Conservation (phyloP, 2,888 invertebrate species). For the Octodonta nipae region DNA sequence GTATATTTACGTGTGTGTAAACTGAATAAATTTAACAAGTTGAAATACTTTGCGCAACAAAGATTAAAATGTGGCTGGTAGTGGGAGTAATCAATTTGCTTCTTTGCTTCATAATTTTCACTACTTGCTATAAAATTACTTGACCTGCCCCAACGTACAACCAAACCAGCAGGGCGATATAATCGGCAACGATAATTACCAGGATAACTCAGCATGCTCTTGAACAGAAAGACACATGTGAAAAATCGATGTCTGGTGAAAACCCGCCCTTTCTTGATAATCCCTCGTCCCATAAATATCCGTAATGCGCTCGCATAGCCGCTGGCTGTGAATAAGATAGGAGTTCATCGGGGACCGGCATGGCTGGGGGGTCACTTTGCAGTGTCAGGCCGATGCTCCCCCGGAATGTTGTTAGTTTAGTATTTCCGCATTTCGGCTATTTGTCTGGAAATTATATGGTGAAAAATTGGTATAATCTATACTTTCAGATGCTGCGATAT, state of each 20-base stretch:
- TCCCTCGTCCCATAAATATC: conserved; percentile 34
- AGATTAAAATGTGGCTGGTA: too few relatives aligned
- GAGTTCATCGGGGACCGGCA: conserved; percentile 13
- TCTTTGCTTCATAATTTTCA: too few relatives aligned
- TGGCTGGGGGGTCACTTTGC: conserved; percentile 13
- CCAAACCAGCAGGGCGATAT: too few relatives aligned
- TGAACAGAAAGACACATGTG: conserved; percentile 28
- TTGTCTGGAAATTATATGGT: conserved; percentile 4
- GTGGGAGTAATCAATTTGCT: too few relatives aligned
- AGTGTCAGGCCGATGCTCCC: conserved; percentile 14
- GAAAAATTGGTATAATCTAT: too few relatives aligned
- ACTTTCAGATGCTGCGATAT: too few relatives aligned
- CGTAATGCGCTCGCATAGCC: conserved; percentile 34
- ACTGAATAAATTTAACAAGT: too few relatives aligned
- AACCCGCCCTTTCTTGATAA: conserved; percentile 35
- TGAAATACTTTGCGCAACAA: too few relatives aligned
- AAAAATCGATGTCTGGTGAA: conserved; percentile 34
- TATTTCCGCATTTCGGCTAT: conserved; percentile 3
- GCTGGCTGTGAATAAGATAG: conserved; percentile 37
- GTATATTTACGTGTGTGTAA: too few relatives aligned
- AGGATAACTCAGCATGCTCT: conserved; percentile 21
- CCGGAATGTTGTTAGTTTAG: conserved; percentile 14
- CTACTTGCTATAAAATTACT: too few relatives aligned
- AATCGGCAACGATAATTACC: conserved; percentile 9
- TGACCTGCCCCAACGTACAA: too few relatives aligned